A percentile compares a stretch with the other conserved stretches of the same genome.
Evolutionary conservation across 1,140 invertebrate species (phyloP).

Genomic region (Adelges cooleyi): DNA sequence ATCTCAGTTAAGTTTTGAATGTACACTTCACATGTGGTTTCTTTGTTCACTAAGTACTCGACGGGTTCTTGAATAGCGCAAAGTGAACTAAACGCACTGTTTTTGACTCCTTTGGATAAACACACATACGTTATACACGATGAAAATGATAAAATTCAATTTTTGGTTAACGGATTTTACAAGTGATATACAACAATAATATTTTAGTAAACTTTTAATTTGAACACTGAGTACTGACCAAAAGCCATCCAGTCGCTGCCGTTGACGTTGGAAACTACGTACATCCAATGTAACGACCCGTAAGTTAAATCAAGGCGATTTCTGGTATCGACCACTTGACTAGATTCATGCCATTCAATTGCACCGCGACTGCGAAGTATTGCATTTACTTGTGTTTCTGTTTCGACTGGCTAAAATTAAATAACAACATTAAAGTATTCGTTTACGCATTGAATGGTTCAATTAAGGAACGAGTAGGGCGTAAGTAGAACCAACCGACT

Average conservation of each 20-base stretch:
- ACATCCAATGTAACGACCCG: constrained; percentile 1
- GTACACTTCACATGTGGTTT: neutral
- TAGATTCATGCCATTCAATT: neutral
- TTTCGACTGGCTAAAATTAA: neutral
- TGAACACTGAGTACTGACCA: neutral
- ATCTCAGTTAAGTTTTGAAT: neutral
- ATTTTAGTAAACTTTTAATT: too few relatives aligned
- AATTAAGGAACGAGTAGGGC: too few relatives aligned
- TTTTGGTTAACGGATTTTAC: too few relatives aligned
- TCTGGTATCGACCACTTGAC: neutral
- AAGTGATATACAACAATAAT: neutral
- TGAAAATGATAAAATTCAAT: too few relatives aligned
- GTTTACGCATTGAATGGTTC: too few relatives aligned
- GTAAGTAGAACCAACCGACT: too few relatives aligned
- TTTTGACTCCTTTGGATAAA: neutral
- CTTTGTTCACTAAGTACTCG: neutral
- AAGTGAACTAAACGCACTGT: neutral
- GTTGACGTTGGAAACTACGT: neutral
- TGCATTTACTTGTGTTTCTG: neutral
- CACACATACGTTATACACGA: neutral
- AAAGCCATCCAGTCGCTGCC: neutral
- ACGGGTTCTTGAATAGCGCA: neutral
- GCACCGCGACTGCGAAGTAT: neutral
- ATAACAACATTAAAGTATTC: too few relatives aligned
- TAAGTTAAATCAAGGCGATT: neutral